A percentile compares a stretch with the other conserved stretches of the same genome.
phyloP scores from a whole-genome alignment of 2,797 vertebrate species.

The Sorex maritimensis region DNA sequence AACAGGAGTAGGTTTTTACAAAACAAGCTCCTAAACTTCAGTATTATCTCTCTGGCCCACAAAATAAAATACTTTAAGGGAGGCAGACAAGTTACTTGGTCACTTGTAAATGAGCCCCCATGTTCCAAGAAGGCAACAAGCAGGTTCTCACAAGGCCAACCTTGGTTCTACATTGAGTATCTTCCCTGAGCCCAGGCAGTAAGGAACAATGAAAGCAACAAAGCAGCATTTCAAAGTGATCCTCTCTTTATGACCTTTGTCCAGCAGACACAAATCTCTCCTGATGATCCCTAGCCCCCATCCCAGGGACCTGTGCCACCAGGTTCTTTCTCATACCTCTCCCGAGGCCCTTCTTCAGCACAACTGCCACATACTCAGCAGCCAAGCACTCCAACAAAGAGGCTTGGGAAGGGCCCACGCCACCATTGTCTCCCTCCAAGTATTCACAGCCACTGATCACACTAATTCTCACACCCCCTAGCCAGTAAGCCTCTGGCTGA shows the following conservation, averaged over 20 bases:
- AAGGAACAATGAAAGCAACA: slow-evolving; percentile 11
- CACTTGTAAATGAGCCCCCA: neutral
- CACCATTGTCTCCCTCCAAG: neutral
- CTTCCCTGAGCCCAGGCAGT: neutral
- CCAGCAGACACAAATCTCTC: neutral
- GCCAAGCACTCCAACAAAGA: neutral
- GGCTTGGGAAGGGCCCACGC: neutral
- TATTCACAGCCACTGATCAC: neutral
- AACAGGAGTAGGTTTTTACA: too few relatives aligned
- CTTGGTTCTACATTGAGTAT: neutral
- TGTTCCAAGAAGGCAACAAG: neutral
- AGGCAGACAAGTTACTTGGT: neutral
- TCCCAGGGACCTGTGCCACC: neutral
- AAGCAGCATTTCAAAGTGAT: neutral
- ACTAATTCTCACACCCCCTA: neutral
- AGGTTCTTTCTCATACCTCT: neutral
- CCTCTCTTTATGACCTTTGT: neutral
- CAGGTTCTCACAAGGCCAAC: neutral
- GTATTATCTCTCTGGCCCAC: too few relatives aligned
- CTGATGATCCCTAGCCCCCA: neutral
- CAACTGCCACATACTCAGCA: neutral
- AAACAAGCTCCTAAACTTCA: too few relatives aligned
- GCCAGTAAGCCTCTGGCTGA: neutral
- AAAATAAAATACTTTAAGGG: slow-evolving; percentile 7
- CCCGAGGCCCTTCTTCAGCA: neutral